Percentiles rank a stretch among this genome's conserved stretches.
These are phyloP conservation scores for Nyctereutes procyonoides DNA, from an alignment of 2,113 vertebrate species.

Conservation along the genomic window DNA sequence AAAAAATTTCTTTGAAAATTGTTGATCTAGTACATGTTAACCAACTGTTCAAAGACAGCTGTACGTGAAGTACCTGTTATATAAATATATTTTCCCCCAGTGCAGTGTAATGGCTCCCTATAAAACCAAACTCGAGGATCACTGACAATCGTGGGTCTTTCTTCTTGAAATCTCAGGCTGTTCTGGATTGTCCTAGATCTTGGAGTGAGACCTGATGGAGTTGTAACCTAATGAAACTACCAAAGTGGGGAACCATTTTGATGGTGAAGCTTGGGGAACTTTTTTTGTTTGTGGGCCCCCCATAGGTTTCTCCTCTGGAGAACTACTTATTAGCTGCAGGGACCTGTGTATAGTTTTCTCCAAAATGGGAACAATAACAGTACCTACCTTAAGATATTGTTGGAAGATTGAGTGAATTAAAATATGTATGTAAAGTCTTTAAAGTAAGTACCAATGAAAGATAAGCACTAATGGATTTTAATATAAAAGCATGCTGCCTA, in stretches of 20 bases:
- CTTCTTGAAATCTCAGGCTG: slow-evolving; percentile 14
- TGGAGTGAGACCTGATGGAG: background rate
- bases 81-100: background rate
- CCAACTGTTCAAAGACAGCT: background rate
- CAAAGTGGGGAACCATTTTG: background rate
- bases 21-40: background rate
- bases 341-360: background rate
- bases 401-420: background rate
- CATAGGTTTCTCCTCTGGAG: background rate
- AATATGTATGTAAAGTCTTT: background rate
- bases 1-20: slow-evolving; percentile 29
- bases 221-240: background rate
- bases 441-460: background rate
- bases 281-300: background rate
- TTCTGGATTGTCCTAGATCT: background rate
- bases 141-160: background rate
- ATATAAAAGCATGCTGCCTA: background rate
- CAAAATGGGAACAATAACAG: background rate
- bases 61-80: background rate
- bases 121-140: background rate
- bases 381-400: background rate
- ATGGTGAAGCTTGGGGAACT: background rate
- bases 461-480: slow-evolving; percentile 16
- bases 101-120: background rate
- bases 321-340: background rate